Evolutionary conservation across 1,140 invertebrate genomes (phyloP), one percentile per base, ranked within the genome.

Genomic region (Zaprionus kolodkinae): DNA sequence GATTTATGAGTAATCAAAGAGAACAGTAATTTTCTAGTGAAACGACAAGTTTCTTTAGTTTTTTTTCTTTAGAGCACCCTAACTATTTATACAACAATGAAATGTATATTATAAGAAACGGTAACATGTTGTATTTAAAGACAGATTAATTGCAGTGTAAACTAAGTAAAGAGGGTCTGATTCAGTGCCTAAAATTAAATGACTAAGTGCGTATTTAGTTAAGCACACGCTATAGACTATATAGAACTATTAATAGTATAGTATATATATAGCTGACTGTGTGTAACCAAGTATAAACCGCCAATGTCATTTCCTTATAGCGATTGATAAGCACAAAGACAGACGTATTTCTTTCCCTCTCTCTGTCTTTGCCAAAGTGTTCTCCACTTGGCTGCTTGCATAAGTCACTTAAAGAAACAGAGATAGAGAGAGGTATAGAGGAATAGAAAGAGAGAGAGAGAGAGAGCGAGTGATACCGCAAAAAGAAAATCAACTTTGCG

Each of bases 271-370:
- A 21, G 21, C 27, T 56, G 50, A 10, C 12, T 52, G 45, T n/a
- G 3, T 38, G 67, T 67, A 85, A 85, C 35, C 54, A 43, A 52
- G 86, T 65, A 50, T 68, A 15, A 65, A 81, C 81, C 81, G 82
- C 82, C 82, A 86, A 86, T 78, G 83, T 71, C 72, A 78, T 25
- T 74, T 74, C 66, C 72, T 70, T 48, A 36, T 48, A n/a, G 27
- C 35, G 36, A 21, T 36, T 30, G 64, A 67, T 66, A 50, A 52
- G 17, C 36, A 38, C 35, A 48, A 21, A 50, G 33, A 36, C 12
- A 59, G 48, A 9, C 21, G 27, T 54, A 25, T 13, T 25, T 21
- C 36, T 50, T 17, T 21, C 45, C 11, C 10, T 25, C 17, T 12
- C 11, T 50, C 45, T 43, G 6, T n/a, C 36, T 38, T 30, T 30